Evolutionary conservation across 2,113 vertebrate species (phyloP).

Genomic region (Engraulis encrasicolus): DNA sequence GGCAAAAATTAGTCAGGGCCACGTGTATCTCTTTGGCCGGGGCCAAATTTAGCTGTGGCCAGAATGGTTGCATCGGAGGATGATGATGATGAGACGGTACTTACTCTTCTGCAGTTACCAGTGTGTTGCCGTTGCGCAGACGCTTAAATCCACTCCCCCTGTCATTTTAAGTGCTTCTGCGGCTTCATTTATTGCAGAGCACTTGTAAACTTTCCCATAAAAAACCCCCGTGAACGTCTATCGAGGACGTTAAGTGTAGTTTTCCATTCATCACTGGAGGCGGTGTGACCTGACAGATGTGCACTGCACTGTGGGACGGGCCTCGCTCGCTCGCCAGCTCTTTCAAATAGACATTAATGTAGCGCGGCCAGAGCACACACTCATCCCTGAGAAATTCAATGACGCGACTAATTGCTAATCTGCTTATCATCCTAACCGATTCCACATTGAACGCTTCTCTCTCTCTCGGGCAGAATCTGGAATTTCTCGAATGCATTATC

Average conservation of each 20-base stretch:
- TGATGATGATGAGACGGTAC: slow-evolving; percentile 36
- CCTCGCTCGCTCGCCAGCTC: slow-evolving; percentile 58
- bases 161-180: slow-evolving; percentile 79
- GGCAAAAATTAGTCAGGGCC: slow-evolving; percentile 48
- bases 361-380: slow-evolving; percentile 51
- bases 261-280: slow-evolving; percentile 75
- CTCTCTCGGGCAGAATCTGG: slow-evolving; percentile 49
- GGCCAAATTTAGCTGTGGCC: slow-evolving; percentile 49
- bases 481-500: slow-evolving; percentile 41
- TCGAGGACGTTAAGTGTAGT: slow-evolving; percentile 76
- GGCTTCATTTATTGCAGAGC: slow-evolving; percentile 73
- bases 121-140: slow-evolving; percentile 58
- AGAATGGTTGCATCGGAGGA: slow-evolving; percentile 46
- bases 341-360: slow-evolving; percentile 56
- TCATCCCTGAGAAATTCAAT: slow-evolving; percentile 58
- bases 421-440: slow-evolving; percentile 58
- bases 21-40: slow-evolving; percentile 41
- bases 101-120: slow-evolving; percentile 48
- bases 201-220: slow-evolving; percentile 77
- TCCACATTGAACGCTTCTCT: slow-evolving; percentile 39
- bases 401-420: slow-evolving; percentile 66
- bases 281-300: slow-evolving; percentile 64
- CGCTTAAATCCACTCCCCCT: slow-evolving; percentile 75
- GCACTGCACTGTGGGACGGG: slow-evolving; percentile 24
- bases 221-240: slow-evolving; percentile 57